A percentile compares a stretch with the other conserved stretches of the same genome.
phyloP scores from a whole-genome alignment of 2,888 invertebrate genomes.

The Metallyticus violacea region DNA sequence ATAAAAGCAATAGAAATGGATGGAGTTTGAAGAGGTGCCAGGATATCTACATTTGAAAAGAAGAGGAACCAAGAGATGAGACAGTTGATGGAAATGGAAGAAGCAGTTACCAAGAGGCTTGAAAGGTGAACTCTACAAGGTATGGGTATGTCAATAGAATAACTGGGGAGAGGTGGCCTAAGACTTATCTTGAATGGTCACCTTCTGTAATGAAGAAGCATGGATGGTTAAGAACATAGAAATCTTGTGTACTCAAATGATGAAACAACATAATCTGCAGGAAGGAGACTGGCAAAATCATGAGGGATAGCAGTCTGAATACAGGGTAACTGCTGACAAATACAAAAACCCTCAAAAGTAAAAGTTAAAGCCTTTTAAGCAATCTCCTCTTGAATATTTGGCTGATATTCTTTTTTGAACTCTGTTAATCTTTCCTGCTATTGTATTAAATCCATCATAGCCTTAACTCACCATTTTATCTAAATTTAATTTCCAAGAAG shows the following conservation, averaged over 20 bases:
- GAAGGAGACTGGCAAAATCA: no score
- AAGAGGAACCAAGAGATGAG: background rate
- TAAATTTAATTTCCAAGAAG: no score
- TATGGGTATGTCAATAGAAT: background rate
- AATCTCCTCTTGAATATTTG: no score
- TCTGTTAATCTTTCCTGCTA: no score
- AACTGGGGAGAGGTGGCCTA: background rate
- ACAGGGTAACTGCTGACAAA: no score
- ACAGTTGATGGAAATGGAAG: background rate
- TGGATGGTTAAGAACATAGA: background rate
- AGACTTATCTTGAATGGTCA: background rate
- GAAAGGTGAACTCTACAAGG: background rate
- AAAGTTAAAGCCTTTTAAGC: no score
- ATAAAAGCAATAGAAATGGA: background rate
- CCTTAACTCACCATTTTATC: no score
- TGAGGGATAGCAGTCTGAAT: no score
- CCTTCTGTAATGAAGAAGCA: background rate
- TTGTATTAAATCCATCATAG: no score
- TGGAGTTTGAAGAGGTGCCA: background rate
- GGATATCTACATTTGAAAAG: background rate
- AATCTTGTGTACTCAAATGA: background rate
- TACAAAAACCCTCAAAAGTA: no score
- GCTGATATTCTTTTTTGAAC: no score
- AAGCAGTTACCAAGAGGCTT: background rate
- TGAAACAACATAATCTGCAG: no score